These are phyloP conservation scores for Napeogenes sylphis DNA, from an alignment of 2,888 invertebrate genomes.

Conservation along the genomic window DNA sequence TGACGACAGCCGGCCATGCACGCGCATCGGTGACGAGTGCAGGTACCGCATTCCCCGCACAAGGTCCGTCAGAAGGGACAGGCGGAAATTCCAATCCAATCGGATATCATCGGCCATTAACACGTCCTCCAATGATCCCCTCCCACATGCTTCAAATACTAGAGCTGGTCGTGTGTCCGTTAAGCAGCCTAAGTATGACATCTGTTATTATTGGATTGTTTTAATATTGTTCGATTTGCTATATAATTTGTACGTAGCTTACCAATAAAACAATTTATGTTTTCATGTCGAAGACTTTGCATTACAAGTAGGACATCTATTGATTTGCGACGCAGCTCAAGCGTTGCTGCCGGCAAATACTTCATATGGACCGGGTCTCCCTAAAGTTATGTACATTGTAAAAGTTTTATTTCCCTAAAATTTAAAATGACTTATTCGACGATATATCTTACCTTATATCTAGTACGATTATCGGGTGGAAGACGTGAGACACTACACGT, in stretches of 20 bases:
- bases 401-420: background rate
- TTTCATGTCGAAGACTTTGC: conserved; percentile 93
- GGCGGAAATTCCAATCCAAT: conserved; percentile 96
- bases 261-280: conserved; percentile 91
- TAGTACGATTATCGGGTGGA: conserved; percentile 82
- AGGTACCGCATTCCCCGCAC: conserved; percentile 95
- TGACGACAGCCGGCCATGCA: conserved; percentile 92
- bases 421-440: background rate
- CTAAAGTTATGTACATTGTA: conserved; percentile 61
- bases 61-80: conserved; percentile 94
- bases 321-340: conserved; percentile 89
- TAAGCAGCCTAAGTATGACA: conserved; percentile 79
- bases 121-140: conserved; percentile 93
- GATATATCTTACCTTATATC: conserved; percentile 84
- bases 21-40: conserved; percentile 88
- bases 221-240: background rate
- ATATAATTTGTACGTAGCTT: conserved; percentile 19
- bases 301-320: conserved; percentile 87
- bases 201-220: no score
- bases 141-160: conserved; percentile 91
- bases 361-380: conserved; percentile 94
- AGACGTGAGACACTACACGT: conserved; percentile 69
- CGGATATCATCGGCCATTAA: conserved; percentile 93
- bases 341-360: conserved; percentile 80
- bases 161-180: conserved; percentile 88